These are phyloP conservation scores for Philypnodon macrostomus DNA, from an alignment of 2,797 vertebrate species.

Conservation along the genomic window DNA sequence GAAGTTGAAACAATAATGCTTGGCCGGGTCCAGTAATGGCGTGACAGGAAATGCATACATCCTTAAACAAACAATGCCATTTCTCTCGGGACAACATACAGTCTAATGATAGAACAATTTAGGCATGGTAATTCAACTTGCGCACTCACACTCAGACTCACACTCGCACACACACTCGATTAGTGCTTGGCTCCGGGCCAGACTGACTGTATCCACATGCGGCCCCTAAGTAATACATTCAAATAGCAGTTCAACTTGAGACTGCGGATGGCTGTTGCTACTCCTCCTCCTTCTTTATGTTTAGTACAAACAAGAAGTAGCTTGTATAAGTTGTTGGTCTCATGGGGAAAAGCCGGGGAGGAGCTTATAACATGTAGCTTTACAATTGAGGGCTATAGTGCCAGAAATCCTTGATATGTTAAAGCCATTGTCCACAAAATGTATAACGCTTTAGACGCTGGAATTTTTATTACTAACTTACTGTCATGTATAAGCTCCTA, in stretches of 20 bases:
- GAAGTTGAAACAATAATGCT: constrained; percentile 43
- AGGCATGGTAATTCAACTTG: constrained; percentile 30
- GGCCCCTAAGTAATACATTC: constrained; percentile 49
- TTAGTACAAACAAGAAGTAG: not conserved
- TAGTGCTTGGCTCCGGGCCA: constrained; percentile 31
- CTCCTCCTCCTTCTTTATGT: not conserved
- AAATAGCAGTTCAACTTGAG: constrained; percentile 7
- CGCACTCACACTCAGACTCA: constrained; percentile 1
- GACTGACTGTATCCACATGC: constrained; percentile 33
- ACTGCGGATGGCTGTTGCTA: not conserved
- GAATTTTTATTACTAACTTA: too few relatives aligned
- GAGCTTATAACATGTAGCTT: not conserved
- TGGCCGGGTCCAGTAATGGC: constrained; percentile 50
- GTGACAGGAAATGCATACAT: constrained; percentile 58
- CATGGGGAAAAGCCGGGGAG: not conserved
- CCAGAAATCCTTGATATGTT: too few relatives aligned
- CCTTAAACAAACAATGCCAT: constrained; percentile 48
- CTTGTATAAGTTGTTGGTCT: not conserved
- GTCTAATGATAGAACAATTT: constrained; percentile 44
- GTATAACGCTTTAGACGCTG: too few relatives aligned
- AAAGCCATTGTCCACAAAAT: too few relatives aligned
- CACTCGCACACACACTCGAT: constrained; percentile 11
- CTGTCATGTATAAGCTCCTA: too few relatives aligned
- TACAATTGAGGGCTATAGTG: too few relatives aligned
- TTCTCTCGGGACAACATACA: constrained; percentile 36